Evolutionary conservation across 2,888 invertebrate genomes (phyloP).

Genomic region (Eulithis prunata): DNA sequence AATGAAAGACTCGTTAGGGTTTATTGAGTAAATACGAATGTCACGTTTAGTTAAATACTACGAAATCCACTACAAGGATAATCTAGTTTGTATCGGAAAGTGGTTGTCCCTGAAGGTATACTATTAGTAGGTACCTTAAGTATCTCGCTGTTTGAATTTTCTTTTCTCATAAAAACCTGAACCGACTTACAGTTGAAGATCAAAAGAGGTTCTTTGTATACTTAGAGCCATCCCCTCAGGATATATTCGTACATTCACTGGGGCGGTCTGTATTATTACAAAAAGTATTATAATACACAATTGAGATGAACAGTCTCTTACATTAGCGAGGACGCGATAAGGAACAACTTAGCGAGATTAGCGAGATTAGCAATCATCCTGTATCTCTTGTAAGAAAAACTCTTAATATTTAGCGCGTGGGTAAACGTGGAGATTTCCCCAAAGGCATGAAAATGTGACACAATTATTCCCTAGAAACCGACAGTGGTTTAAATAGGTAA

Average conservation of each 20-base stretch:
- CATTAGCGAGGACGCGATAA: conserved; percentile 4
- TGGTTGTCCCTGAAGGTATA: not conserved
- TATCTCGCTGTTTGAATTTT: not conserved
- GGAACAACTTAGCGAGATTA: conserved; percentile 28
- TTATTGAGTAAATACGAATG: conserved; percentile 26
- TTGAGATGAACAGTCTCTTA: conserved; percentile 15
- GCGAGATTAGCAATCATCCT: conserved; percentile 23
- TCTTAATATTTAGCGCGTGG: conserved; percentile 34
- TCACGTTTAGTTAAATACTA: conserved; percentile 13
- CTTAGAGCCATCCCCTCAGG: conserved; percentile 11
- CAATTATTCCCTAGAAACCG: conserved; percentile 27
- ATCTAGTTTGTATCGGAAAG: not conserved
- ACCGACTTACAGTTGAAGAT: conserved; percentile 2
- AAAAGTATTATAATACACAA: conserved; percentile 5
- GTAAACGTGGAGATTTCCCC: conserved; percentile 37
- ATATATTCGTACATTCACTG: not conserved
- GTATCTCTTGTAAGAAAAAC: conserved; percentile 24
- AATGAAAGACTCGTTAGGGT: conserved; percentile 17
- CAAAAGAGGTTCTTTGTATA: conserved; percentile 15
- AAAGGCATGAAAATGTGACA: conserved; percentile 35
- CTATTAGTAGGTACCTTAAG: too few relatives aligned
- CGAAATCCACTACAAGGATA: conserved; percentile 5
- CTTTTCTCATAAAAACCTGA: conserved; percentile 1
- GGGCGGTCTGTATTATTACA: not conserved
- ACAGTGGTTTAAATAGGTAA: conserved; percentile 3